phyloP scores from a whole-genome alignment of 2,113 vertebrate species.

The Opisthocomus hoazin region DNA sequence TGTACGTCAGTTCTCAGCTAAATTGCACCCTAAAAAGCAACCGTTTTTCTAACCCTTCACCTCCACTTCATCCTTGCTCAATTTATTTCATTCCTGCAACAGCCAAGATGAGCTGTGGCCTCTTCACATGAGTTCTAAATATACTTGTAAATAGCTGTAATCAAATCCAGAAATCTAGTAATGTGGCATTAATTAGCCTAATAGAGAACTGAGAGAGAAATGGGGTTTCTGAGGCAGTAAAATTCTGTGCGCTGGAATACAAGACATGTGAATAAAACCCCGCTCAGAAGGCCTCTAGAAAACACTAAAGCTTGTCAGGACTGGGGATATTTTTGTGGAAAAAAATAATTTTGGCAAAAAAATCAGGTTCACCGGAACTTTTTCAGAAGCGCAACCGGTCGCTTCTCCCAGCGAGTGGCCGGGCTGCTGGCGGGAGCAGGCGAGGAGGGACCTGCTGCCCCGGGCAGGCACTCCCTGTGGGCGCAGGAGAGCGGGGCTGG shows the following conservation, averaged over 20 bases:
- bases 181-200: neutral
- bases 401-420: neutral
- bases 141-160: neutral
- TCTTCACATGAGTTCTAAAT: neutral
- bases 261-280: neutral
- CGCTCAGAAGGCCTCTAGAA: neutral
- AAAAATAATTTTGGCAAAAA: neutral
- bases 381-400: rapidly evolving
- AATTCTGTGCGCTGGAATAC: neutral
- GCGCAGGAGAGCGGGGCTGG: too few species aligned
- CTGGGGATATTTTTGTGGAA: rapidly evolving
- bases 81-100: neutral
- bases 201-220: neutral
- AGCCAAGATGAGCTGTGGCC: neutral
- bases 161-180: slow-evolving; percentile 16
- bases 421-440: neutral
- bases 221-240: slow-evolving; percentile 21
- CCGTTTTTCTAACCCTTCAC: neutral
- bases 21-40: slow-evolving; percentile 1
- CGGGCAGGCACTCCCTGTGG: neutral
- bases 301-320: neutral
- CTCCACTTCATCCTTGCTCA: neutral
- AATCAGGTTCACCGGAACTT: neutral
- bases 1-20: neutral
- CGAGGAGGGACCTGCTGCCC: rapidly evolving